Conservation (phyloP, 2,888 invertebrate species). For the Drosophila percnosoma region DNA sequence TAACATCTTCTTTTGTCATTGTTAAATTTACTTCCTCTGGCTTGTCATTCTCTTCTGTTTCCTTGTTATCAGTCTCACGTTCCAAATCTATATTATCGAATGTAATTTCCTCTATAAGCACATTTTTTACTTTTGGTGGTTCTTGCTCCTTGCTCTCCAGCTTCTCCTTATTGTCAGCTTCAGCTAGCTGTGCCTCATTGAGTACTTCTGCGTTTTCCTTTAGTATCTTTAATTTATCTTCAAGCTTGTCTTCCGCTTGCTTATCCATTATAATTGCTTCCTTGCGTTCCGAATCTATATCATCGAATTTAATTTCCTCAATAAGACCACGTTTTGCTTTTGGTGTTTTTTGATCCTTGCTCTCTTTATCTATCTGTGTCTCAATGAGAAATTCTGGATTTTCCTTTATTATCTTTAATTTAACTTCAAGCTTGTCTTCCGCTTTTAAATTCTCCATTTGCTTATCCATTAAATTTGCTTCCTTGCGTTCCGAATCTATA, state of each 20-base stretch:
- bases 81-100: too few relatives aligned
- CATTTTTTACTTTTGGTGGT: not conserved
- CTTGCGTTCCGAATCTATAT: not conserved
- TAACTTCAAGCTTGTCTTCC: not conserved
- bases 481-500: not conserved
- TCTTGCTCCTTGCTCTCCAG: not conserved
- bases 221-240: not conserved
- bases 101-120: not conserved
- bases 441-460: not conserved
- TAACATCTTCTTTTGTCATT: not conserved
- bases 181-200: not conserved
- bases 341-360: not conserved
- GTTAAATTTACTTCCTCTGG: not conserved
- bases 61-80: not conserved
- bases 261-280: not conserved
- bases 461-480: not conserved
- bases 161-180: not conserved
- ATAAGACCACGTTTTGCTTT: conserved; percentile 38
- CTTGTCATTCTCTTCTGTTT: not conserved
- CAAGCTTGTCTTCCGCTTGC: not conserved
- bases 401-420: conserved; percentile 9
- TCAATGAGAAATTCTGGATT: conserved; percentile 5
- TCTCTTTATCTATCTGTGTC: not conserved
- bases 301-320: conserved; percentile 27
- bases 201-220: conserved; percentile 34